Percentiles rank a stretch among this genome's conserved stretches.
Conservation (phyloP, 2,797 vertebrate species). For the Gymnocypris eckloni region DNA sequence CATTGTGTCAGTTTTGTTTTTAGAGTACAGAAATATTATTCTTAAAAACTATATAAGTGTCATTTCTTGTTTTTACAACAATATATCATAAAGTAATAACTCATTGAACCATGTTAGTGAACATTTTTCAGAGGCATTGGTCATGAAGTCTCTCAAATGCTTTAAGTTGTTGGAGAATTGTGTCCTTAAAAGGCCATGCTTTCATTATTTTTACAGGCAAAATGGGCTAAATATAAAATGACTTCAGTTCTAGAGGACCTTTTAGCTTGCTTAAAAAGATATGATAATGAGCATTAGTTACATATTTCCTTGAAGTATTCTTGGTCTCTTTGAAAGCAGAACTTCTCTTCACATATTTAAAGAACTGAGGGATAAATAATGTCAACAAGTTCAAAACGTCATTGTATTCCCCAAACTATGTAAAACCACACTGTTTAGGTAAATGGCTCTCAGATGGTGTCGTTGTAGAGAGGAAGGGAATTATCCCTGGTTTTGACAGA, state of each 20-base stretch:
- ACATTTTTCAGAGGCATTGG: background rate
- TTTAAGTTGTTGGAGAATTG: background rate
- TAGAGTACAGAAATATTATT: background rate
- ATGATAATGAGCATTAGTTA: background rate
- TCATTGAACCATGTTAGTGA: background rate
- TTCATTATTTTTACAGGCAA: background rate
- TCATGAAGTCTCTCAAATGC: background rate
- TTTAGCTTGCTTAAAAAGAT: conserved; percentile 3
- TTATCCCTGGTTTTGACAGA: conserved; percentile 93
- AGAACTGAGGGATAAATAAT: conserved; percentile 80
- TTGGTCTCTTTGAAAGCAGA: conserved; percentile 14
- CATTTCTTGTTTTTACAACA: background rate
- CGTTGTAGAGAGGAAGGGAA: conserved; percentile 75
- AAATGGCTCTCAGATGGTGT: conserved; percentile 95
- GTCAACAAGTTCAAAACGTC: conserved; percentile 80
- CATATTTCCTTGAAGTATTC: background rate
- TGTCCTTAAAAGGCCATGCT: background rate
- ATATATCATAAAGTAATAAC: background rate
- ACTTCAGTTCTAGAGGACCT: background rate
- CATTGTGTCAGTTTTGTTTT: background rate
- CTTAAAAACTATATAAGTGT: background rate
- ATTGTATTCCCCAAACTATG: conserved; percentile 84
- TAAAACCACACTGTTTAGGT: conserved; percentile 88
- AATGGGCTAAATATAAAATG: background rate
- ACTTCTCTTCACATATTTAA: conserved; percentile 49